These are phyloP conservation scores for Cordilura impudica DNA, from an alignment of 2,888 invertebrate species.

Conservation along the genomic window DNA sequence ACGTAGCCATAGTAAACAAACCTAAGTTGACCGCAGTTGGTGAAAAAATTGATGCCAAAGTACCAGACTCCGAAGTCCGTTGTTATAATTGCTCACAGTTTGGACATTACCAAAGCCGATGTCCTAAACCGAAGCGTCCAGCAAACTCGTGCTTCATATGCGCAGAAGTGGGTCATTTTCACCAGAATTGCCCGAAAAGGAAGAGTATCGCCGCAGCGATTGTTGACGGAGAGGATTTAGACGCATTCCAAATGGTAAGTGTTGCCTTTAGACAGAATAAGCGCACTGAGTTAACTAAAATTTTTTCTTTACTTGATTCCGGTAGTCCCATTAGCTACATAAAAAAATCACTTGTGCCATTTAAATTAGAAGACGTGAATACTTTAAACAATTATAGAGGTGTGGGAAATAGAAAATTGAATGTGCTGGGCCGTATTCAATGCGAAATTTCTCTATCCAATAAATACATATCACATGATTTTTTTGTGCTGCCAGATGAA, in stretches of 20 bases:
- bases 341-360: slow-evolving; percentile 36
- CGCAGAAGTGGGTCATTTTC: slow-evolving; percentile 22
- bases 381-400: neutral
- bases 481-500: slow-evolving; percentile 8
- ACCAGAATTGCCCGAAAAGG: slow-evolving; percentile 9
- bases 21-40: too few relatives aligned
- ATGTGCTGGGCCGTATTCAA: neutral
- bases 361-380: slow-evolving; percentile 4
- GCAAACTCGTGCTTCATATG: slow-evolving; percentile 33
- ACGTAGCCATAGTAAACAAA: too few relatives aligned
- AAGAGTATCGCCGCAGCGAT: neutral
- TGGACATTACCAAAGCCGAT: slow-evolving; percentile 34
- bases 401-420: slow-evolving; percentile 4
- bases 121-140: slow-evolving; percentile 34
- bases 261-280: slow-evolving; percentile 10
- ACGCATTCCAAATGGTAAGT: slow-evolving; percentile 25
- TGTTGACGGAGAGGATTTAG: neutral
- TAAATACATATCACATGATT: slow-evolving; percentile 1
- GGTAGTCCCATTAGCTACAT: slow-evolving; percentile 18
- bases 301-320: slow-evolving; percentile 29
- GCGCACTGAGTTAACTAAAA: slow-evolving; percentile 19
- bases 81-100: slow-evolving; percentile 35
- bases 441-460: neutral
- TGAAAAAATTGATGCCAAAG: too few relatives aligned
- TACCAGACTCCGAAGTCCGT: neutral